Evolutionary conservation across 2,888 invertebrate genomes (phyloP), one percentile per base, ranked within the genome.

Genomic region (Pegoplata infirma): DNA sequence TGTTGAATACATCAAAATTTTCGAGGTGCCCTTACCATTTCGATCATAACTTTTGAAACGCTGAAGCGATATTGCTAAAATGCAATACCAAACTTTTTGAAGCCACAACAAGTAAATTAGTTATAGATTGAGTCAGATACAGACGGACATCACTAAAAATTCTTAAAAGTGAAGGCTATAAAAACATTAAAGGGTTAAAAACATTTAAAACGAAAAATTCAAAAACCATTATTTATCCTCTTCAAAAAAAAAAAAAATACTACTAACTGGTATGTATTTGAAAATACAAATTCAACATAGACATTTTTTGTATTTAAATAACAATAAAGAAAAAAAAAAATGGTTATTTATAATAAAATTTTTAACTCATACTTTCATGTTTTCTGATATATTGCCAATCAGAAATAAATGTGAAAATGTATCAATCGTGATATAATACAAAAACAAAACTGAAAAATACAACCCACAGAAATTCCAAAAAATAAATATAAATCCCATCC

Each of bases 391-490:
- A 87, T 86, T 86, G 85, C 86, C 87, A 86, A 86, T 86, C 86
- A 87, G 86, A 86, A 87, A 86, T 86, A 85, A 86, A 87, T 87
- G 84, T 86, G 87, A 86, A 87, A 86, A 86, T 86, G 85, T 85
- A 86, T 86, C 86, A 87, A 86, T 86, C 83, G 86, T 84, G 84
- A 85, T 84, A 81, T 84, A 82, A 84, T 83, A 83, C 75, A 72
- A 74, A 32, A 56, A 36, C 25, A 82, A 81, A 71, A 53, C 23
- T n/a, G 16, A 21, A 53, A 58, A 23, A 25, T 40, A n/a, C 36
- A 40, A n/a, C 36, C 36, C 36, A 3, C 32, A 32, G 8, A 56
- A 36, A 51, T 19, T 59, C 21, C 47, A 14, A 40, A 40, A 32
- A 66, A 16, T n/a, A n/a, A n/a, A n/a, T n/a, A n/a, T n/a, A 10